Evolutionary conservation across 2,113 vertebrate species (phyloP).

Genomic region (Athene noctua): DNA sequence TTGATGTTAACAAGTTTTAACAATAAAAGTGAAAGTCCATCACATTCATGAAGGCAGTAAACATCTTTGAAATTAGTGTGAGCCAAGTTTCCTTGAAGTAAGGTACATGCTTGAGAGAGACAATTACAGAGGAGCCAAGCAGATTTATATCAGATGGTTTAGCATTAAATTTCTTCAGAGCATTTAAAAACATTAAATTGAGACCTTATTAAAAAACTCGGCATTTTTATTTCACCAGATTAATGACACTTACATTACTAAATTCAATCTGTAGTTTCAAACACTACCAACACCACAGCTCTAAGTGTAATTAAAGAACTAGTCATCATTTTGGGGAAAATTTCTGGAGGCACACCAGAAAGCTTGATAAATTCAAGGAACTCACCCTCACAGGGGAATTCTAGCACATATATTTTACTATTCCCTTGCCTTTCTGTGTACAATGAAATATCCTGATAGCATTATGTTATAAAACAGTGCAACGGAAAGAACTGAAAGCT

Average conservation of each 20-base stretch:
- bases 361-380: conserved; percentile 21
- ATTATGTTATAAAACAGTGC: neutral
- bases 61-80: conserved; percentile 22
- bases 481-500: neutral
- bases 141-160: conserved; percentile 33
- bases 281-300: neutral
- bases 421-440: neutral
- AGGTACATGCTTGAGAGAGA: neutral
- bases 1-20: conserved; percentile 1
- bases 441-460: neutral
- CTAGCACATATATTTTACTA: neutral
- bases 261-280: conserved; percentile 39
- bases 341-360: neutral
- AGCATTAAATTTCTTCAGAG: conserved; percentile 19
- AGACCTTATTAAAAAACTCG: conserved; percentile 24
- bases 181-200: conserved; percentile 50
- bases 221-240: conserved; percentile 55
- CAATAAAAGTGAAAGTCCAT: conserved; percentile 7
- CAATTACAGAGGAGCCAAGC: conserved; percentile 12
- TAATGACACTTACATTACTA: conserved; percentile 25
- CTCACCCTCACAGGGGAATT: neutral
- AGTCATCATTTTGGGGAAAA: conserved; percentile 1
- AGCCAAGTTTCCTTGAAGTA: neutral
- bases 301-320: conserved; percentile 39
- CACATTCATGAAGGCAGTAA: conserved; percentile 8